Conservation (phyloP, 2,113 vertebrate species). For the Coryphaenoides rupestris region DNA sequence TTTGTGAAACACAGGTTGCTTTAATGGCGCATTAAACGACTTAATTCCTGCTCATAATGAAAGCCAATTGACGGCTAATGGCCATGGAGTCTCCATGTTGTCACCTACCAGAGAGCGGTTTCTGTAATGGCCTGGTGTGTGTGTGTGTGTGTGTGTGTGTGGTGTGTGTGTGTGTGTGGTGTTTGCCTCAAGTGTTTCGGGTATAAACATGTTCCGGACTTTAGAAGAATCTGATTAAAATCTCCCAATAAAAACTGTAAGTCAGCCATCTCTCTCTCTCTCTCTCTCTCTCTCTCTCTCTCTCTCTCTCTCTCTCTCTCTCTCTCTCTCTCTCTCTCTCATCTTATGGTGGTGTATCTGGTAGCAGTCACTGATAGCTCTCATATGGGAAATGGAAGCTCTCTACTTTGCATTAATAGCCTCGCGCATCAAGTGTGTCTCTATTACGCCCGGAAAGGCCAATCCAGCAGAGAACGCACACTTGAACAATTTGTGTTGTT, state of each 20-base stretch:
- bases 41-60: constrained; percentile 20
- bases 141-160: too few relatives aligned
- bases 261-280: constrained; percentile 33
- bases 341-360: constrained; percentile 3
- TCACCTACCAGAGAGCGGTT: constrained; percentile 33
- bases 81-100: constrained; percentile 24
- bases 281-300: constrained; percentile 7
- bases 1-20: neutral
- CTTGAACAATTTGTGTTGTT: neutral
- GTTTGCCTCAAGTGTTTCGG: too few relatives aligned
- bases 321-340: constrained; percentile 13
- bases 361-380: too few relatives aligned
- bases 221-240: too few relatives aligned
- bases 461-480: neutral
- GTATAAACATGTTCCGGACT: too few relatives aligned
- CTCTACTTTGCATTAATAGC: constrained; percentile 21
- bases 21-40: constrained; percentile 5
- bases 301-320: constrained; percentile 25
- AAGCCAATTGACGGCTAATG: constrained; percentile 30
- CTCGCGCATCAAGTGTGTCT: constrained; percentile 22
- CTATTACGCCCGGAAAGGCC: constrained; percentile 16
- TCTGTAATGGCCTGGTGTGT: constrained; percentile 50
- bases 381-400: constrained; percentile 4
- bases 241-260: neutral
- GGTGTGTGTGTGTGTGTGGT: too few relatives aligned